Evolutionary conservation across 2,113 vertebrate species (phyloP).

Genomic region (Phainopepla nitens): DNA sequence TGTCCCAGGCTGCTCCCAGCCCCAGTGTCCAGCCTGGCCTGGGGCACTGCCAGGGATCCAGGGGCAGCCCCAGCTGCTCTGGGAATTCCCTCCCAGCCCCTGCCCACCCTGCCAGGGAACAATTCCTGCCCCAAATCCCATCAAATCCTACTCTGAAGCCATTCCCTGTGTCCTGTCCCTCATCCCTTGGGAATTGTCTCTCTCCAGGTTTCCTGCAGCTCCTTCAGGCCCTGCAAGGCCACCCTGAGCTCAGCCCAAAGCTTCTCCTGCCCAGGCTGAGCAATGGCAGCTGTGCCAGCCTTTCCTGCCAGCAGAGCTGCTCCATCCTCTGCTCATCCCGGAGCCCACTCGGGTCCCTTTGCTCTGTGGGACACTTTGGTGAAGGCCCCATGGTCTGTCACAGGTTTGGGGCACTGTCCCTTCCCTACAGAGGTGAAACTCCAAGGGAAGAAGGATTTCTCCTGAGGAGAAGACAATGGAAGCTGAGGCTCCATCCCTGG

Average conservation of each 20-base stretch:
- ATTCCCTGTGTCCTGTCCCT: not conserved
- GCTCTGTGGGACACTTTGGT: not conserved
- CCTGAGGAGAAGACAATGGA: not conserved
- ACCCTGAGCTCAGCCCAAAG: not conserved
- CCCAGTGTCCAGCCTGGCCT: not conserved
- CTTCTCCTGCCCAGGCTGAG: not conserved
- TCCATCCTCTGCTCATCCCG: not conserved
- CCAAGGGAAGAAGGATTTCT: not conserved
- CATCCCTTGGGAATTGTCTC: not conserved
- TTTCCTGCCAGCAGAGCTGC: not conserved
- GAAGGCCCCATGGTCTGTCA: not conserved
- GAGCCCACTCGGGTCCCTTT: not conserved
- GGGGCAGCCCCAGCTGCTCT: not conserved
- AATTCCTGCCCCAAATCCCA: not conserved
- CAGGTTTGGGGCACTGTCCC: accelerated
- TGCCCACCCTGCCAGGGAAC: not conserved
- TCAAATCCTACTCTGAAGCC: not conserved
- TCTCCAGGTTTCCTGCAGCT: not conserved
- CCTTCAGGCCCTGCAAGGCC: not conserved
- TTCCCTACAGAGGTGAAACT: not conserved
- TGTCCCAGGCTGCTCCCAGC: not conserved
- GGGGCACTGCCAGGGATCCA: not conserved
- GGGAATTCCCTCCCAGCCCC: not conserved
- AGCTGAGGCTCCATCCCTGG: not conserved
- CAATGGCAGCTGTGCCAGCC: not conserved